Percentiles rank a stretch among this genome's conserved stretches.
Conservation (phyloP, 2,113 vertebrate genomes). For the Ploceus nigricollis region DNA sequence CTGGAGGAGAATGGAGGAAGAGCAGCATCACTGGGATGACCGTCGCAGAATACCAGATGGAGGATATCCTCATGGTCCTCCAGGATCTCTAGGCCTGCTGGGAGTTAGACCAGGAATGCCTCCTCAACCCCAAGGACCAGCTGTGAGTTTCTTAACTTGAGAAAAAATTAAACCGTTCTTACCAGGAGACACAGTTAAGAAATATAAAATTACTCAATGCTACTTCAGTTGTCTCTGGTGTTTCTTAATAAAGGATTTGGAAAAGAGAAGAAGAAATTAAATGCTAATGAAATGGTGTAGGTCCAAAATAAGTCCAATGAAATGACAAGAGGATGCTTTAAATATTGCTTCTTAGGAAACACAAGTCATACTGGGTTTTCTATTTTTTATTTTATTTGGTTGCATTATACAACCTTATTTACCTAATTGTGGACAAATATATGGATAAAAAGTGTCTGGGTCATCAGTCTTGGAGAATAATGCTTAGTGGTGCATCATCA, state of each 20-base stretch:
- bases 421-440: neutral
- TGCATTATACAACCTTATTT: neutral
- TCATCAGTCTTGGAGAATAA: neutral
- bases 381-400: neutral
- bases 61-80: conserved; percentile 89
- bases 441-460: neutral
- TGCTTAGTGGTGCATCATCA: neutral
- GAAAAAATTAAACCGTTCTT: neutral
- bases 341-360: neutral
- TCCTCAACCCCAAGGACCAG: conserved; percentile 89
- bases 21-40: conserved; percentile 97
- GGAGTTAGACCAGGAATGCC: conserved; percentile 94
- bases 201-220: neutral
- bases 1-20: conserved; percentile 96
- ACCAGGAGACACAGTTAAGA: neutral
- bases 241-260: neutral
- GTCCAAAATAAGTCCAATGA: neutral
- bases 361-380: neutral
- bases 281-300: neutral
- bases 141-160: conserved; percentile 74
- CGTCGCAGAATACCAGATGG: conserved; percentile 89
- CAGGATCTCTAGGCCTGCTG: conserved; percentile 88
- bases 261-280: neutral
- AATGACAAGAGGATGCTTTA: neutral
- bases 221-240: neutral